Percentiles rank a stretch among this genome's conserved stretches.
These are phyloP conservation scores for Orthonyx spaldingii DNA, from an alignment of 2,113 vertebrate species.

Conservation along the genomic window DNA sequence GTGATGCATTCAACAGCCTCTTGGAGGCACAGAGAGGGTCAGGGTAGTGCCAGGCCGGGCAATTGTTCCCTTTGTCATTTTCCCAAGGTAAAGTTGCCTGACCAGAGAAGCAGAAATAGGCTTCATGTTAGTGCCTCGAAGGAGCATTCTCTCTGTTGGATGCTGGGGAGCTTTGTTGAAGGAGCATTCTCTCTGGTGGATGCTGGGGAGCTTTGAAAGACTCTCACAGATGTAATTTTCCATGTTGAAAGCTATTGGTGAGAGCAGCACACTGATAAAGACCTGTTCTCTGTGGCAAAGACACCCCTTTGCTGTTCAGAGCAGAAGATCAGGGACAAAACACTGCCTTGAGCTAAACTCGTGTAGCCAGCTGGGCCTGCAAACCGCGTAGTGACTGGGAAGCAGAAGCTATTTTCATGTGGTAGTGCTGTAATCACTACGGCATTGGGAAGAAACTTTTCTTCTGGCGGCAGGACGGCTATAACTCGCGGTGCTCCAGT, in stretches of 20 bases:
- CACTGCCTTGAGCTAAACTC: background rate
- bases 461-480: background rate
- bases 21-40: background rate
- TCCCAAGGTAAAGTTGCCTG: background rate
- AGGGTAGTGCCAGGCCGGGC: background rate
- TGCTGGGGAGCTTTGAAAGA: background rate
- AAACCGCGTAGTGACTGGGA: background rate
- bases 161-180: background rate
- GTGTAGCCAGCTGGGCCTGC: background rate
- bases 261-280: background rate
- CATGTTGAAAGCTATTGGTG: background rate
- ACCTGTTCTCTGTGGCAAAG: background rate
- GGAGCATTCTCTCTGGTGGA: background rate
- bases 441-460: background rate
- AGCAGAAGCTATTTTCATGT: background rate
- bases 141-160: background rate
- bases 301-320: background rate
- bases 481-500: background rate
- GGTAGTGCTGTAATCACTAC: background rate
- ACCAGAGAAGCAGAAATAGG: background rate
- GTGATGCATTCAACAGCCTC: background rate
- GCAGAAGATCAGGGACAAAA: accelerated
- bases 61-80: background rate
- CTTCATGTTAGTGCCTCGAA: background rate
- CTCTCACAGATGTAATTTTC: background rate